These are phyloP conservation scores for Hesperia comma DNA, from an alignment of 2,888 invertebrate genomes.

Conservation along the genomic window DNA sequence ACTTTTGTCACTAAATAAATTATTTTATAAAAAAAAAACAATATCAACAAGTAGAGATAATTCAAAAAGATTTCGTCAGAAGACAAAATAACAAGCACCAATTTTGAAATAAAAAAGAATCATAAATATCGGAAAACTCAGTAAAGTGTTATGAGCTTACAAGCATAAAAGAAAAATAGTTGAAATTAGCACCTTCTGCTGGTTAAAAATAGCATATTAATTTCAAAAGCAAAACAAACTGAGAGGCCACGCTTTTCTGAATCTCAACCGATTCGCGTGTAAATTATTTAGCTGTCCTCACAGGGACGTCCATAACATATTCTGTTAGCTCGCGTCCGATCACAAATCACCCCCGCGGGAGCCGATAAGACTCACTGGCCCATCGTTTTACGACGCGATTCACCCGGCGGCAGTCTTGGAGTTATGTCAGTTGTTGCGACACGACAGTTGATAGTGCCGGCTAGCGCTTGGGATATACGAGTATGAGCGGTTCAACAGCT, in stretches of 20 bases:
- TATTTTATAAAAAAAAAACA: too few species aligned
- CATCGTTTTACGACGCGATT: constrained; percentile 31
- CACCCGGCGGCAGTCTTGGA: constrained; percentile 5
- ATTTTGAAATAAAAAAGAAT: too few species aligned
- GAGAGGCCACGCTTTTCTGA: too few species aligned
- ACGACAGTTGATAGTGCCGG: not conserved
- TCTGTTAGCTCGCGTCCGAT: constrained; percentile 10
- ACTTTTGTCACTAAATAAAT: too few species aligned
- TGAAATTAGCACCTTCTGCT: too few species aligned
- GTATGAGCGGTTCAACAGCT: not conserved
- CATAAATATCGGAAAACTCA: too few species aligned
- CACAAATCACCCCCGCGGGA: constrained; percentile 24
- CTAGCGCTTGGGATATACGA: not conserved
- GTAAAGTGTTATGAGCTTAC: too few species aligned
- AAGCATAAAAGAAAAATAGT: too few species aligned
- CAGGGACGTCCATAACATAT: constrained; percentile 11
- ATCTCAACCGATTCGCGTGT: not conserved
- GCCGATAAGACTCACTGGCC: constrained; percentile 21
- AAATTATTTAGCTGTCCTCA: constrained; percentile 14
- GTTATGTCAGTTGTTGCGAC: constrained; percentile 12
- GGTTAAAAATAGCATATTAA: not conserved
- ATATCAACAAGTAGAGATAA: too few species aligned
- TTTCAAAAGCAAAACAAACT: not conserved
- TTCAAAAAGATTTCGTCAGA: too few species aligned
- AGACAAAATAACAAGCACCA: too few species aligned